Evolutionary conservation across 2,888 invertebrate genomes (phyloP), one percentile per base, ranked within the genome.

Genomic region (Xylota sylvarum): DNA sequence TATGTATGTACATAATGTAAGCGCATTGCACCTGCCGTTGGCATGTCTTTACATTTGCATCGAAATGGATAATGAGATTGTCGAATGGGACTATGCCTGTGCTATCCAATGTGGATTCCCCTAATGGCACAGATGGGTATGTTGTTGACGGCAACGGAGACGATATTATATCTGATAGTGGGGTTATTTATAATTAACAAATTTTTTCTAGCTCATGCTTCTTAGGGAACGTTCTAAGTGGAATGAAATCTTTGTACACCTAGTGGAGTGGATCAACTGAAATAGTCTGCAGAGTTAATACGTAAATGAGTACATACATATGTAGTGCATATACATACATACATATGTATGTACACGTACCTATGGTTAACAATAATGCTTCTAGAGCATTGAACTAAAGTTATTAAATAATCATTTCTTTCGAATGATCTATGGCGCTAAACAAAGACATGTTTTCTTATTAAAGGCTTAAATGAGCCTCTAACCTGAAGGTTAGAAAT

Each of bases 11-110:
- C n/a, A n/a, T n/a, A n/a, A n/a, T 55, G 17, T 5, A 19, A 17
- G 67, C 19, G 12, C n/a, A 70, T 32, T 43, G 43, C 69, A 70
- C 69, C 56, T 70, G 69, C 56, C 69, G 43, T 56, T 56, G 43
- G 30, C 43, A 56, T 46, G 69, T 52, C 32, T 52, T 9, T 43
- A 19, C n/a, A 70, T 40, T 7, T 70, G 30, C 56, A 43, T 10
- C 17, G 32, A 56, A 56, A 43, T 70, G 43, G 43, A 70, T 32
- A 70, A 55, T 69, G 52, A 55, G 52, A 69, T 40, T 69, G 52
- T 69, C 27, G 12, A 43, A 56, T 70, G 5, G 27, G 35, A 43
- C 0, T 55, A 6, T 40, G 40, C 37, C 1, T 4, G 19, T 27
- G 30, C 9, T 37, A 32, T 43, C 9, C 40, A 32, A 55, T 40